These are phyloP conservation scores for Megaleporinus macrocephalus DNA, from an alignment of 2,113 vertebrate genomes.

Conservation along the genomic window DNA sequence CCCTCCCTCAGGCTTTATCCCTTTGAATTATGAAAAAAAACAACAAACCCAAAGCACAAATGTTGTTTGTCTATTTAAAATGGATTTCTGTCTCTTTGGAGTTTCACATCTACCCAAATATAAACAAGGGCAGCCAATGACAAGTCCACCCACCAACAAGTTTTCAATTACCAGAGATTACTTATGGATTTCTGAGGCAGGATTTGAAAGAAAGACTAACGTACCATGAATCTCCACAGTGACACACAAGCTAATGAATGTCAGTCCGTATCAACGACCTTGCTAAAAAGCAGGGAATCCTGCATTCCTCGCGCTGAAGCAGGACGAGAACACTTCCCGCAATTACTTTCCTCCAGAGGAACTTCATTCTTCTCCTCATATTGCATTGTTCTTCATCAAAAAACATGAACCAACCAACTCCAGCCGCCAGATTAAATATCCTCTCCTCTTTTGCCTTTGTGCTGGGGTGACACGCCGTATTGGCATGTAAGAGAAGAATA, in stretches of 20 bases:
- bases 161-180: conserved; percentile 41
- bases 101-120: conserved; percentile 40
- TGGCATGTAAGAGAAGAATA: background rate
- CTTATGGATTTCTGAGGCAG: conserved; percentile 42
- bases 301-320: background rate
- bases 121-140: conserved; percentile 40
- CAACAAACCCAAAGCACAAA: conserved; percentile 12
- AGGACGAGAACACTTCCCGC: background rate
- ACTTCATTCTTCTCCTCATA: background rate
- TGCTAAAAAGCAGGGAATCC: conserved; percentile 23
- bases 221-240: conserved; percentile 2
- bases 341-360: background rate
- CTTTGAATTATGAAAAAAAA: background rate
- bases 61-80: conserved; percentile 44
- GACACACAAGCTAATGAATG: background rate
- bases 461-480: background rate
- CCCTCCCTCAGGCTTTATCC: background rate
- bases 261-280: conserved; percentile 9
- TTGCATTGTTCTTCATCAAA: background rate
- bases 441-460: background rate
- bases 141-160: conserved; percentile 39
- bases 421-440: background rate
- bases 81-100: conserved; percentile 26
- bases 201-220: conserved; percentile 27
- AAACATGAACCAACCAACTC: background rate